Percentiles rank a stretch among this genome's conserved stretches.
Conservation (phyloP, 2,797 vertebrate genomes). For the Nyctibius grandis region DNA sequence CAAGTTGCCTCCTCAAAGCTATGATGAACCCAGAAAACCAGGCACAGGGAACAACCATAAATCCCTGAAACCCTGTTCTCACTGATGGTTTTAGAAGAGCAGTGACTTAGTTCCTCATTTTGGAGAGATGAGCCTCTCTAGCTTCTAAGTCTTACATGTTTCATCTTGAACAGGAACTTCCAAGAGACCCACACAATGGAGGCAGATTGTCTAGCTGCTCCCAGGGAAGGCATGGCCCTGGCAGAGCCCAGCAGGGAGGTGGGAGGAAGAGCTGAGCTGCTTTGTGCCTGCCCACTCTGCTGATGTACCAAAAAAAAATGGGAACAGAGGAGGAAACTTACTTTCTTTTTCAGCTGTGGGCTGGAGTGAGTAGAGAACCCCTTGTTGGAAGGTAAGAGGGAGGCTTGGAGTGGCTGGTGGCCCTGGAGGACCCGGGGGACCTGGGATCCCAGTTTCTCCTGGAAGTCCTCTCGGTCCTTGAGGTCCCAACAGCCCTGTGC, state of each 20-base stretch:
- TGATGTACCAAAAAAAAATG: not conserved
- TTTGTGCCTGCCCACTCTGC: not conserved
- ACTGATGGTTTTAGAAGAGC: not conserved
- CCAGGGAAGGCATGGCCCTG: not conserved
- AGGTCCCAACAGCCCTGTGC: constrained; percentile 77
- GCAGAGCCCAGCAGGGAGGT: not conserved
- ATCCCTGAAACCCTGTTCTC: not conserved
- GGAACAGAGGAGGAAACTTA: constrained; percentile 54
- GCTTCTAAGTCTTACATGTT: not conserved
- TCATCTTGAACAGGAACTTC: not conserved
- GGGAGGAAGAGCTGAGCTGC: not conserved
- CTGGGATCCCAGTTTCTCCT: constrained; percentile 78
- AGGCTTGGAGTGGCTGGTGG: constrained; percentile 77
- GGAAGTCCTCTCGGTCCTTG: constrained; percentile 83
- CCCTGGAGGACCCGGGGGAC: constrained; percentile 81
- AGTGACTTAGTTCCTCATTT: not conserved
- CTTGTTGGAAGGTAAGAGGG: constrained; percentile 69
- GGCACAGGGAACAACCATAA: not conserved
- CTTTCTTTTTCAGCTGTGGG: constrained; percentile 76
- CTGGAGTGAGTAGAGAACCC: constrained; percentile 83
- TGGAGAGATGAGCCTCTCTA: not conserved
- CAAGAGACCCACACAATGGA: not conserved
- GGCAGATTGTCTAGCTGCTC: not conserved
- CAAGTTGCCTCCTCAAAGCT: not conserved
- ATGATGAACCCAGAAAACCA: not conserved